phyloP scores from a whole-genome alignment of 2,888 invertebrate species.

The Parnassius smintheus region DNA sequence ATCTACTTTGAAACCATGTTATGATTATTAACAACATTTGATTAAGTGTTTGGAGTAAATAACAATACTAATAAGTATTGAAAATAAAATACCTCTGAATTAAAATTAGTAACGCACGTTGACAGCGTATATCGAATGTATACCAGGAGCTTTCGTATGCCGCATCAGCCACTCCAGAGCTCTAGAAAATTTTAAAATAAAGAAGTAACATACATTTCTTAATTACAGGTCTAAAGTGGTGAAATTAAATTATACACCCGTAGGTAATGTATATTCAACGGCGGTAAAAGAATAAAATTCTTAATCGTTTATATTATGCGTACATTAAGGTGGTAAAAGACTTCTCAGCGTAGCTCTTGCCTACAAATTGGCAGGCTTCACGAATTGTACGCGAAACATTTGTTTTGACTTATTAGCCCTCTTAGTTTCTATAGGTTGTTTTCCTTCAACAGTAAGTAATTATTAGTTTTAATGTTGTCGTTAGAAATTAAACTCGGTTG shows the following conservation, averaged over 20 bases:
- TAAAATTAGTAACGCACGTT: conserved; percentile 51
- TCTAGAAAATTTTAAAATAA: conserved; percentile 40
- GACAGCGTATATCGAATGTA: conserved; percentile 48
- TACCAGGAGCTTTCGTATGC: conserved; percentile 66
- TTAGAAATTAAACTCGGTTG: too few relatives aligned
- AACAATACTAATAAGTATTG: background rate
- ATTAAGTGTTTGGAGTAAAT: background rate
- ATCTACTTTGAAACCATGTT: background rate
- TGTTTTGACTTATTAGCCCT: too few relatives aligned
- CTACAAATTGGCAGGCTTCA: too few relatives aligned
- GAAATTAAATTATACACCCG: background rate
- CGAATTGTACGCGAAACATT: too few relatives aligned
- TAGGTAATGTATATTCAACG: background rate
- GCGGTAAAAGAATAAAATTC: background rate
- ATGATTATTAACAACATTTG: background rate
- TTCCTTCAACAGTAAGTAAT: too few relatives aligned
- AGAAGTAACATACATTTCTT: background rate
- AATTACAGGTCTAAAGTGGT: background rate
- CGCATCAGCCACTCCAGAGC: conserved; percentile 58
- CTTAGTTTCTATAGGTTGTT: too few relatives aligned
- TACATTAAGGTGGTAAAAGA: background rate
- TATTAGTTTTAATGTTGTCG: too few relatives aligned
- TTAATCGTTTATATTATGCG: background rate
- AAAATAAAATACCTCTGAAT: conserved; percentile 52
- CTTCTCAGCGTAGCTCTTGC: too few relatives aligned